Conservation (phyloP, 2,113 vertebrate genomes). For the Tringa solitaria region DNA sequence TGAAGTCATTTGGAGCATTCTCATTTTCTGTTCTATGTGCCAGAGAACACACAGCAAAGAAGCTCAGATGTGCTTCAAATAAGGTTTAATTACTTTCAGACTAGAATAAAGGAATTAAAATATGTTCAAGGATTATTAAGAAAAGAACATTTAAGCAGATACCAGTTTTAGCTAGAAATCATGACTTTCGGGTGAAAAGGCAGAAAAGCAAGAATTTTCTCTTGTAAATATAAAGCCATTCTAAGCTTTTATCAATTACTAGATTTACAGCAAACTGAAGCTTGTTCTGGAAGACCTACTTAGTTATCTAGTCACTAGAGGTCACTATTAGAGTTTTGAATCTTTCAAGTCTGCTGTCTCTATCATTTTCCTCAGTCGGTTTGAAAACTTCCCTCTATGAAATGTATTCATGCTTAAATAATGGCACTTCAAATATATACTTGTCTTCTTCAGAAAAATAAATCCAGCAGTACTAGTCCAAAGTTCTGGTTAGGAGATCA, state of each 20-base stretch:
- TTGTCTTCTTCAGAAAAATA: neutral
- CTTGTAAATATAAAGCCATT: neutral
- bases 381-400: neutral
- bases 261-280: neutral
- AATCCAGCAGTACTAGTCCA: neutral
- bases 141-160: neutral
- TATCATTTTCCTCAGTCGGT: slow-evolving; percentile 8
- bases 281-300: neutral
- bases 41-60: neutral
- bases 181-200: neutral
- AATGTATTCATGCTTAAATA: neutral
- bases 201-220: neutral
- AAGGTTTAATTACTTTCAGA: slow-evolving; percentile 1
- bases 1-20: neutral
- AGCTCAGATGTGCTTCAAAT: neutral
- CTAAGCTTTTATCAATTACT: neutral
- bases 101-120: neutral
- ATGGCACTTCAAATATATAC: neutral
- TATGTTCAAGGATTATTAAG: neutral
- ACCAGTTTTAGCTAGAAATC: neutral
- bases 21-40: neutral
- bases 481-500: neutral
- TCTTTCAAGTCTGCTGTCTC: neutral
- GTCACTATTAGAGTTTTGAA: slow-evolving; percentile 74
- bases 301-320: slow-evolving; percentile 71